A percentile compares a stretch with the other conserved stretches of the same genome.
phyloP scores from a whole-genome alignment of 2,888 invertebrate genomes.

The Philereme transversata region DNA sequence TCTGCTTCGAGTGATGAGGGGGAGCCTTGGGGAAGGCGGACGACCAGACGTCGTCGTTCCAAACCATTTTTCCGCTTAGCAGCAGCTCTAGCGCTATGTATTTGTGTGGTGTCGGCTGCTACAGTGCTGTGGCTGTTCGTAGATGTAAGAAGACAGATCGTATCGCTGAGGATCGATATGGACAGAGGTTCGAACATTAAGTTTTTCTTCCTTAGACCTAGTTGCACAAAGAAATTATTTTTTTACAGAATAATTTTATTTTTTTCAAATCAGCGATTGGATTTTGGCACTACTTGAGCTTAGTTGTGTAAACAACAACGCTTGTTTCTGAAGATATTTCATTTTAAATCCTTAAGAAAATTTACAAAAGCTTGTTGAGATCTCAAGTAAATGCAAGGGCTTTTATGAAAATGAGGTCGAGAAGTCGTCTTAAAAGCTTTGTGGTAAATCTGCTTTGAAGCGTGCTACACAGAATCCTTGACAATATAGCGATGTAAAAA shows the following conservation, averaged over 20 bases:
- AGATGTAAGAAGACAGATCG: slow-evolving; percentile 87
- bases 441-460: slow-evolving; percentile 8
- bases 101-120: slow-evolving; percentile 86
- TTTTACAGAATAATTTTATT: too few species aligned
- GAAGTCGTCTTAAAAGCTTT: slow-evolving; percentile 14
- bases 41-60: slow-evolving; percentile 67
- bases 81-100: slow-evolving; percentile 84
- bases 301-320: neutral
- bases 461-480: neutral
- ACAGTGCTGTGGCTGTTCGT: slow-evolving; percentile 88
- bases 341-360: neutral
- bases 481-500: too few species aligned
- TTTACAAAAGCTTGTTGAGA: slow-evolving; percentile 14
- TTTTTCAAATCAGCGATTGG: too few species aligned
- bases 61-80: slow-evolving; percentile 84
- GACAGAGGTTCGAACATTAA: slow-evolving; percentile 82
- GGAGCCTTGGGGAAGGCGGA: slow-evolving; percentile 80
- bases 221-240: neutral
- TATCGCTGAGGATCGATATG: slow-evolving; percentile 85
- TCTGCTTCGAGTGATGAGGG: slow-evolving; percentile 85
- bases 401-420: slow-evolving; percentile 14
- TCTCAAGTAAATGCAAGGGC: slow-evolving; percentile 7
- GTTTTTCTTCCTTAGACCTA: neutral
- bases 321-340: neutral
- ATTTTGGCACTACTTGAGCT: too few species aligned